Base-by-base conservation (phyloP, 2,888 invertebrate species). In the Torymus tubicola region DNA sequence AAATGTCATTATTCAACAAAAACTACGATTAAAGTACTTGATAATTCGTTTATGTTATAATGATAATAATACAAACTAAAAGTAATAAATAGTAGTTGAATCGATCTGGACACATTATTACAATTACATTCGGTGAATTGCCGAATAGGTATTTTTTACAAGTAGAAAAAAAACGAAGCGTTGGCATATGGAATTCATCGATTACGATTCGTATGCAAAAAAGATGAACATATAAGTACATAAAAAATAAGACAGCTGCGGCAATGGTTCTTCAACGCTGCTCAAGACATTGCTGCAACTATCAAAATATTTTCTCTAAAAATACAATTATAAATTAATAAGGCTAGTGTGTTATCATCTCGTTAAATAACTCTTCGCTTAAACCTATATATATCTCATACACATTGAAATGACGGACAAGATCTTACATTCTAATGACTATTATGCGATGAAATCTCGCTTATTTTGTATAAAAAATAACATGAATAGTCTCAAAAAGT, bases 371-470 rank as follows among this genome's bases (percentile, higher is more conserved):
- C 60, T 53, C 14, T 67, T 58, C 14, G 11, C 55, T 78, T 78
- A 67, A 60, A 53, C 31, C 16, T 60, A 60, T 24, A 67, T 60
- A 60, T 74, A 74, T 70, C 57, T 60, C 55, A 65, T 68, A 80
- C 67, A 80, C 72, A 72, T 76, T 72, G 75, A 80, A 80, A 80
- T 80, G 76, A 80, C 68, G 63, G 63, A 72, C 69, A 78, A 69
- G 64, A 53, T 12, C 81, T 81, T 81, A 81, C 55, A 21, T 55
- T 24, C 81, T 81, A 81, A 14, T 81, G 81, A 81, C 81, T 81
- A 72, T 78, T 75, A 77, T 76, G 77, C 81, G 69, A 77, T 77
- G 53, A 73, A 72, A 77, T 64, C 64, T 77, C 77, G 77, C 81
- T 61, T 61, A 31, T 65, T 71, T 24, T 67, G 72, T 74, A 74